Base-by-base conservation (phyloP, 2,797 vertebrate species). In the Pachyuromys duprasi region DNA sequence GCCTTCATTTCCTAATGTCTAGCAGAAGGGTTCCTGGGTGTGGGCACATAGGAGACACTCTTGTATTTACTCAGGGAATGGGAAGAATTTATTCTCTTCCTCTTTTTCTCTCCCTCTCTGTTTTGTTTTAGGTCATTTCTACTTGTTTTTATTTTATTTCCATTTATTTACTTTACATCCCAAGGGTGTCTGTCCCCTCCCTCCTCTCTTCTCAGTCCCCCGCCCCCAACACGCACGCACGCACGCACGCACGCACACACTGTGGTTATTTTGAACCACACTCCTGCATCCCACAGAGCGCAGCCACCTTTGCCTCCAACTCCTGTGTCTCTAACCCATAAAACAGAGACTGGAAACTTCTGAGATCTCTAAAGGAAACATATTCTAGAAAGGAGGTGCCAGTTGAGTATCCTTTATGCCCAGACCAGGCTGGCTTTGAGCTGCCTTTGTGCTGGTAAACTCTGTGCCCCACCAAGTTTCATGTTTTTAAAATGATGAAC, bases 71-170 rank as follows among this genome's bases (percentile, higher is more conserved):
- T 70, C 45, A 65, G n/a, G 22, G 22, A 80, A 83, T 80, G 42
- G 53, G 69, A 24, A 9, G 39, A 81, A 20, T 75, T 84, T 80
- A 83, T 33, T 55, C 31, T 62, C 31, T 72, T 92, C 5, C 26
- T 36, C 18, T 42, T 87, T 67, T 93, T 63, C 15, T 78, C 45
- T 89, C 57, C 57, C 84, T 88, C 33, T 87, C 65, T 53, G 3
- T 69, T 75, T 95, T 53, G 67, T 76, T 57, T 93, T 55, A 82
- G 76, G 90, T 91, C 33, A 87, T 17, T 31, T 60, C 55, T 49
- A 1, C 45, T 49, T 49, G 45, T 49, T 49, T 8, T 49, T 49
- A 8, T 49, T 49, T 49, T 49, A 49, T 49, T 49, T 49, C 45
- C 45, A 8, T 49, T 49, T 49, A 49, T 49, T 49, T 49, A 49